Evolutionary conservation across 1,140 invertebrate genomes (phyloP), one percentile per base, ranked within the genome.

Genomic region (Zaprionus davidi): DNA sequence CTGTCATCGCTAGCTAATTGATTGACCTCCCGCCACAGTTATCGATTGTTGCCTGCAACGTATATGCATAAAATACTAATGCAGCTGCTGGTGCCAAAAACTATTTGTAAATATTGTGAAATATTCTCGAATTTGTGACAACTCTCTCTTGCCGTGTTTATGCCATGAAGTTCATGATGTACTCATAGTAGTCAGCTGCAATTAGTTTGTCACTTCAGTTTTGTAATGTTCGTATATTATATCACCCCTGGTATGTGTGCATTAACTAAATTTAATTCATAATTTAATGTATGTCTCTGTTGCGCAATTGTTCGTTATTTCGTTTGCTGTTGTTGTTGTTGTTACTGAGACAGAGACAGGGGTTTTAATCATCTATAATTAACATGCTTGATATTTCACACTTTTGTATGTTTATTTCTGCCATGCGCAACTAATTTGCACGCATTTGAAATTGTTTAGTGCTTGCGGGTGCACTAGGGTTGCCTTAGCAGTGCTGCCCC

Each of bases 381-480:
- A 79, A 34, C 79, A 72, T 79, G 22, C 71, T 78, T 81, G 17
- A 81, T 71, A 76, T 68, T 72, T 82, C 76, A 81, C 81, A 78
- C 71, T 67, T 78, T 53, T 31, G 38, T 69, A 68, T 64, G 55
- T 69, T 71, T 82, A 41, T 73, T 62, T 68, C 63, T 71, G 69
- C 67, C 76, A 78, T 81, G 76, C 76, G 44, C 71, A 62, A 68
- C 64, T 63, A 75, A 81, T 81, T 82, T 71, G 62, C 70, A 64
- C 74, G 66, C 62, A 71, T 75, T 68, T 75, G 15, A 68, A 74
- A 41, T 60, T 73, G n/a, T 76, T 65, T 24, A 41, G 46, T 49
- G 55, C 60, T 20, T 26, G 55, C 69, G 60, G 22, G 60, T 67
- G 28, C 28, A 20, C 12, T 53, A 24, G 28, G 46, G 20, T 36